Evolutionary conservation across 2,797 vertebrate species (phyloP), one percentile per base, ranked within the genome.

Genomic region (Enteromius radiatus): DNA sequence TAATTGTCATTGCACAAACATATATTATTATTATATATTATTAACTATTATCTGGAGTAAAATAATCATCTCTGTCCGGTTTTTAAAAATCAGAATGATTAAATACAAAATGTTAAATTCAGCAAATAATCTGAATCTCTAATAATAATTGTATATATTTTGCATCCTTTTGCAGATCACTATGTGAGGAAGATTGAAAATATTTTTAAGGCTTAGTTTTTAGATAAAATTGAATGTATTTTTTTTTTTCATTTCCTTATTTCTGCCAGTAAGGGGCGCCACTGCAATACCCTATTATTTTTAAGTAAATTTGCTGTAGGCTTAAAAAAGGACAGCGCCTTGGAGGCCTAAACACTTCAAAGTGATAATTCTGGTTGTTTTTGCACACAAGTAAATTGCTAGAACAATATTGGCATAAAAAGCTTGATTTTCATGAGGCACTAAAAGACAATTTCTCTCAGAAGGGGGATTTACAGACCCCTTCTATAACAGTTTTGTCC

Each of bases 251-350:
- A 41, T 26, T 80, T 80, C 23, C 23, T 36, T 15, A 56, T 23
- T 43, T 80, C 65, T 56, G 49, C 36, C 78, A 80, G 65, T 69
- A 80, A 31, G 78, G 23, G 78, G 65, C 65, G 78, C 64, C 23
- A 31, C 23, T n/a, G 36, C 43, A 21, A 78, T 26, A 26, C 21
- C 1, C 3, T 26, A 31, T 61, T 17, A 36, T 68, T 41, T 14
- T 21, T 5, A 41, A 43, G 11, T 4, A n/a, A 15, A 33, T 36
- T n/a, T 75, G 73, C 21, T 10, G 12, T 52, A 26, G 52, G 5
- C 52, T 75, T 49, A 19, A 17, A 8, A 67, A 38, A 38, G 1
- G 23, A 11, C 3, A 41, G 74, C 2, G 19, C 4, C 15, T 7
- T 19, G 11, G 31, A 76, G 36, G 36, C n/a, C 21, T 75, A 38